Percentiles rank a stretch among this genome's conserved stretches.
phyloP scores from a whole-genome alignment of 2,113 vertebrate species.

The Oxyruncus cristatus region DNA sequence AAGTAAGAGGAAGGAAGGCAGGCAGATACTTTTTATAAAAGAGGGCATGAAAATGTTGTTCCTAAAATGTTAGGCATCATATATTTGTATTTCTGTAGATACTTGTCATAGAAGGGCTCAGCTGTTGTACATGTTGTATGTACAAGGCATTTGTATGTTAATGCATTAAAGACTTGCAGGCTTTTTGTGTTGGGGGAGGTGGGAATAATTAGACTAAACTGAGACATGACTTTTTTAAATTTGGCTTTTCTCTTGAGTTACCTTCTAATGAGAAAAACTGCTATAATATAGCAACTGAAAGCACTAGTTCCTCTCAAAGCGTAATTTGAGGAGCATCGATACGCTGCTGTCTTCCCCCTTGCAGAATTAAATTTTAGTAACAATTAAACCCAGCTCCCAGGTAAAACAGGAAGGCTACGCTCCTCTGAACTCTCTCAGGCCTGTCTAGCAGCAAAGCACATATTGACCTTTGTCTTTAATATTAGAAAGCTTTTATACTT shows the following conservation, averaged over 20 bases:
- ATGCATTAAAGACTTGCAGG: slow-evolving; percentile 10
- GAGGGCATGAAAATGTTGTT: slow-evolving; percentile 52
- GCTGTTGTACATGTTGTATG: slow-evolving; percentile 40
- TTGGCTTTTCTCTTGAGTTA: background rate
- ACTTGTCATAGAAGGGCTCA: slow-evolving; percentile 58
- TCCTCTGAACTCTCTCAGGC: slow-evolving; percentile 49
- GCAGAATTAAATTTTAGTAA: background rate
- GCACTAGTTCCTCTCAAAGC: background rate
- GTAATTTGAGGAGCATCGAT: background rate
- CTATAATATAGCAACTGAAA: background rate
- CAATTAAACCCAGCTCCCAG: background rate
- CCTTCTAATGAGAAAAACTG: background rate
- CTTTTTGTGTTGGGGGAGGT: background rate
- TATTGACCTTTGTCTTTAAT: slow-evolving; percentile 32
- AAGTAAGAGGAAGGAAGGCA: slow-evolving; percentile 33
- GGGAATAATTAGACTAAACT: background rate
- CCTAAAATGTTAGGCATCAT: slow-evolving; percentile 60
- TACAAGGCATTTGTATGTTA: slow-evolving; percentile 40
- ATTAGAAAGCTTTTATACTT: slow-evolving; percentile 43
- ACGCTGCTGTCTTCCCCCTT: background rate
- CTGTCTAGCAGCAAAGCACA: slow-evolving; percentile 39
- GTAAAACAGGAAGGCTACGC: background rate
- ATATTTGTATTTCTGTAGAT: slow-evolving; percentile 55
- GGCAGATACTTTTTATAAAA: slow-evolving; percentile 65
- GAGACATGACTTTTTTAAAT: background rate